A percentile compares a stretch with the other conserved stretches of the same genome.
phyloP scores from a whole-genome alignment of 92 coral and sea anemone genomes.

The Micromussa lordhowensis region DNA sequence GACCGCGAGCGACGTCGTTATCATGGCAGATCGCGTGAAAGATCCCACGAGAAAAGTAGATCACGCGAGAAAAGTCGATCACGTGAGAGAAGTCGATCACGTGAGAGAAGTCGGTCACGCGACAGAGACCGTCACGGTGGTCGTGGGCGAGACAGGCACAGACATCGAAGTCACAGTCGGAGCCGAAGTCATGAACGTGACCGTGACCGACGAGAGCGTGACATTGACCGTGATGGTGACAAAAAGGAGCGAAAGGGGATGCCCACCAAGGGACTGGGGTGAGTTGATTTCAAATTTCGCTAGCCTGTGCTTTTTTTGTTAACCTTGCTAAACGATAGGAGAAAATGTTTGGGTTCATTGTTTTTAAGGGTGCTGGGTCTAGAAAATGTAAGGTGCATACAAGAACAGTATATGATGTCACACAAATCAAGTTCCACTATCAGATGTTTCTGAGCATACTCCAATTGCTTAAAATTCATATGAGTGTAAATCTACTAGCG shows the following conservation, averaged over 20 bases:
- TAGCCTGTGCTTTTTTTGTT: background rate
- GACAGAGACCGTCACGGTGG: slow-evolving; percentile 65
- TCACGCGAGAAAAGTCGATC: slow-evolving; percentile 67
- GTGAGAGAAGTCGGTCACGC: slow-evolving; percentile 69
- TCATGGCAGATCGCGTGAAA: slow-evolving; percentile 56
- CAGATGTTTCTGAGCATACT: too few species aligned
- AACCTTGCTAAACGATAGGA: background rate
- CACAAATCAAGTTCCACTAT: background rate
- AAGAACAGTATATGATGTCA: background rate
- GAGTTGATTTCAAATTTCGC: slow-evolving; percentile 16
- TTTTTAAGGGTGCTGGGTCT: background rate
- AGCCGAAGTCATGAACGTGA: slow-evolving; percentile 70
- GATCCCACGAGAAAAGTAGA: slow-evolving; percentile 66
- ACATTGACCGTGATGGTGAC: slow-evolving; percentile 49
- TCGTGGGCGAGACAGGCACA: slow-evolving; percentile 64
- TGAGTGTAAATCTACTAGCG: too few species aligned
- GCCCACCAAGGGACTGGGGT: slow-evolving; percentile 69
- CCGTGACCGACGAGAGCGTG: slow-evolving; percentile 75
- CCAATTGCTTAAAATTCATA: too few species aligned
- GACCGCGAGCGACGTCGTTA: slow-evolving; percentile 57
- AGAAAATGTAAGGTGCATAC: background rate
- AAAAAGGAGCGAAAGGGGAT: slow-evolving; percentile 60
- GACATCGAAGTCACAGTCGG: slow-evolving; percentile 49
- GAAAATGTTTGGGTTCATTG: background rate
- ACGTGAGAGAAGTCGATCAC: slow-evolving; percentile 67